These are phyloP conservation scores for Platichthys flesus DNA, from an alignment of 2,113 vertebrate species.

Conservation along the genomic window DNA sequence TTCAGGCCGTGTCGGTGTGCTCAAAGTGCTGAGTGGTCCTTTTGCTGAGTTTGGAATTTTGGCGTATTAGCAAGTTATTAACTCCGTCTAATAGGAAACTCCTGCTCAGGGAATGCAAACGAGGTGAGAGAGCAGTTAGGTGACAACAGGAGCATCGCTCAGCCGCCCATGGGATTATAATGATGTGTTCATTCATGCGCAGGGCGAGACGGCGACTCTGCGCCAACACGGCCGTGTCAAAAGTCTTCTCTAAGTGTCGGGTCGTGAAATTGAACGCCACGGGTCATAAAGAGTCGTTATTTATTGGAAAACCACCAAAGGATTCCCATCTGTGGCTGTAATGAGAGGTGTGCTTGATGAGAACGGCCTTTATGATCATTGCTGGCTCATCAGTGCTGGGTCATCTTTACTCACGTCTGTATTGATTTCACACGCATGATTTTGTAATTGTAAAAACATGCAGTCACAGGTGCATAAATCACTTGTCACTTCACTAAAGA, in stretches of 20 bases:
- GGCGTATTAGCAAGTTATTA: constrained; percentile 77
- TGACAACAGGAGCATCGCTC: constrained; percentile 58
- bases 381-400: constrained; percentile 43
- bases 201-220: constrained; percentile 14
- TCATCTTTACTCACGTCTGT: constrained; percentile 64
- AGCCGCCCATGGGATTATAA: constrained; percentile 64
- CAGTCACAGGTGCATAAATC: constrained; percentile 45
- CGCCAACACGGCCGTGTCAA: constrained; percentile 43
- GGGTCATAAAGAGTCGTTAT: constrained; percentile 41
- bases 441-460: constrained; percentile 57
- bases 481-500: constrained; percentile 3
- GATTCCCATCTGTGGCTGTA: constrained; percentile 14
- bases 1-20: constrained; percentile 51
- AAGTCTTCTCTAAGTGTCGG: constrained; percentile 56
- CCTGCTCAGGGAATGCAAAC: constrained; percentile 71
- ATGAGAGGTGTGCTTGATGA: constrained; percentile 11
- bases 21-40: constrained; percentile 48
- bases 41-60: constrained; percentile 74
- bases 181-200: constrained; percentile 61
- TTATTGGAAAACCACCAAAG: constrained; percentile 39
- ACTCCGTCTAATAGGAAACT: constrained; percentile 72
- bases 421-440: constrained; percentile 54
- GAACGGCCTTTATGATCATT: constrained; percentile 40
- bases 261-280: constrained; percentile 41
- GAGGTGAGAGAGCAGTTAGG: constrained; percentile 61